phyloP scores from a whole-genome alignment of 2,797 vertebrate species.

The Crocidura indochinensis region DNA sequence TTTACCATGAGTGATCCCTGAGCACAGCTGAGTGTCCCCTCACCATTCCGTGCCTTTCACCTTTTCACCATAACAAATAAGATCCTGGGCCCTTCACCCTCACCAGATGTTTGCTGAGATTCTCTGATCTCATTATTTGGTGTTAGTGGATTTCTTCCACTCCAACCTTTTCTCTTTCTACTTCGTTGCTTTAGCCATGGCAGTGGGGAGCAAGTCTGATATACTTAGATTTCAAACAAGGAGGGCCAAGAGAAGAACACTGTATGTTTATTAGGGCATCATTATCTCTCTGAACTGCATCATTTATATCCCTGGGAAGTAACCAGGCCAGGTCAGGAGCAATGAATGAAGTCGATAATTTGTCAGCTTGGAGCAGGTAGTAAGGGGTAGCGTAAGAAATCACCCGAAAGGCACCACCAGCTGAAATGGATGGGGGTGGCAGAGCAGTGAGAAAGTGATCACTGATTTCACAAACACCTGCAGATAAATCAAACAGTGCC shows the following conservation, averaged over 20 bases:
- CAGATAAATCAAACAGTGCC: constrained; percentile 86
- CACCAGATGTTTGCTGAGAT: not conserved
- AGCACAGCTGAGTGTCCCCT: too few species aligned
- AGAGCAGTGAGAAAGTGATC: constrained; percentile 90
- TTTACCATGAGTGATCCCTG: too few species aligned
- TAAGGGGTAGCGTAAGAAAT: constrained; percentile 84
- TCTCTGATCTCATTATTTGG: constrained; percentile 42
- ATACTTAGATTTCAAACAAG: constrained; percentile 68
- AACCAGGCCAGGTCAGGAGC: constrained; percentile 88
- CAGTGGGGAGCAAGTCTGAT: not conserved
- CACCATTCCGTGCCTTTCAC: not conserved
- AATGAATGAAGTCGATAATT: constrained; percentile 86
- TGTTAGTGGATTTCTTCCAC: not conserved
- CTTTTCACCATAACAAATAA: not conserved
- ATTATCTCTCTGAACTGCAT: constrained; percentile 83
- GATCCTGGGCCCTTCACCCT: not conserved
- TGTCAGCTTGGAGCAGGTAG: constrained; percentile 89
- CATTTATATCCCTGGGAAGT: constrained; percentile 88
- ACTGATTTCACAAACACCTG: constrained; percentile 87
- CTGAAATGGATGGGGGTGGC: constrained; percentile 88
- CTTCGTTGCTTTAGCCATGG: constrained; percentile 52
- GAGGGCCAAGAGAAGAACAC: constrained; percentile 76
- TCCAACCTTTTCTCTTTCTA: not conserved
- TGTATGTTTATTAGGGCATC: constrained; percentile 88
- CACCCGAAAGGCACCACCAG: constrained; percentile 80